Conservation (phyloP, 2,797 vertebrate genomes). For the Oryzias sinensis region DNA sequence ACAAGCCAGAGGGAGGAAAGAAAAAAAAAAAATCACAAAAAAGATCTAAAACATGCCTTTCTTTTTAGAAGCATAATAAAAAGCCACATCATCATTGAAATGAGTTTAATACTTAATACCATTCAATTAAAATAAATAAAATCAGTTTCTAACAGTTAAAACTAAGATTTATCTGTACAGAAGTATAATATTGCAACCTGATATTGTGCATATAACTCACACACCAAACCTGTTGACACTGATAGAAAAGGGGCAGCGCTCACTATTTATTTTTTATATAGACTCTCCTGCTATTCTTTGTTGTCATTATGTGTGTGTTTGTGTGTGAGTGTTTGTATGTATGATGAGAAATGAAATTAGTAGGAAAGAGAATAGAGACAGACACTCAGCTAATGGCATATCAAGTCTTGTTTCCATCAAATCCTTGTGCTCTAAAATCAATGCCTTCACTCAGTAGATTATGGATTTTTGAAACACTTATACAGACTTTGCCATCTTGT, state of each 20-base stretch:
- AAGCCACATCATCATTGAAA: slow-evolving; percentile 67
- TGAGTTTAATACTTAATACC: slow-evolving; percentile 68
- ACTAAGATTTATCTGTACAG: slow-evolving; percentile 73
- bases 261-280: slow-evolving; percentile 42
- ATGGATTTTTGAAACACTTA: slow-evolving; percentile 67
- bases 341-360: slow-evolving; percentile 33
- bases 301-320: slow-evolving; percentile 42
- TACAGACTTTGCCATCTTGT: slow-evolving; percentile 50
- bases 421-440: slow-evolving; percentile 62
- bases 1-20: slow-evolving; percentile 35
- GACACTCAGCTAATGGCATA: slow-evolving; percentile 62
- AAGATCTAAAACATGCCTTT: slow-evolving; percentile 73
- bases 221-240: slow-evolving; percentile 62
- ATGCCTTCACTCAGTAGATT: slow-evolving; percentile 65
- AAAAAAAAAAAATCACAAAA: slow-evolving; percentile 54
- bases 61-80: slow-evolving; percentile 66
- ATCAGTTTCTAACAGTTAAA: slow-evolving; percentile 68
- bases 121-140: slow-evolving; percentile 72
- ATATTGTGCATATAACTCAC: slow-evolving; percentile 83
- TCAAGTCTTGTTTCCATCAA: slow-evolving; percentile 66
- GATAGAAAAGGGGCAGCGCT: slow-evolving; percentile 61
- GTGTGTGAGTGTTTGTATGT: slow-evolving; percentile 1
- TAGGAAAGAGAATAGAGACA: slow-evolving; percentile 55
- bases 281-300: slow-evolving; percentile 53
- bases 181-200: slow-evolving; percentile 84